Evolutionary conservation across 2,888 invertebrate genomes (phyloP).

Genomic region (Blastobasis lacticolella): DNA sequence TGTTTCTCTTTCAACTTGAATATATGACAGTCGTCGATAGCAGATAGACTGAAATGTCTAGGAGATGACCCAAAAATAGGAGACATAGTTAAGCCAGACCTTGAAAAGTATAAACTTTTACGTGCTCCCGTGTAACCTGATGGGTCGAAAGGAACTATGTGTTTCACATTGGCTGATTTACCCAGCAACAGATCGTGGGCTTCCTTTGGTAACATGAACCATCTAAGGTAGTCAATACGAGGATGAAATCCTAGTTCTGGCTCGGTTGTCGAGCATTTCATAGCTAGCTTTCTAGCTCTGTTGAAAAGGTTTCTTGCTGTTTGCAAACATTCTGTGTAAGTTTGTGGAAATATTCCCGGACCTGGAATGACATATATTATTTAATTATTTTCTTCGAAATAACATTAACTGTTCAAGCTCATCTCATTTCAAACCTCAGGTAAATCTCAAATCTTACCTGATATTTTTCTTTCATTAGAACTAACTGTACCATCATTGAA

Average conservation of each 20-base stretch:
- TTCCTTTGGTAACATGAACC: conserved; percentile 93
- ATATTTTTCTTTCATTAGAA: conserved; percentile 80
- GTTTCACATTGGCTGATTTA: conserved; percentile 83
- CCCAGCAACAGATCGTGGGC: conserved; percentile 84
- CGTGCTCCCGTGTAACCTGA: conserved; percentile 71
- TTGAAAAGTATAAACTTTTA: conserved; percentile 51
- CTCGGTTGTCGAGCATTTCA: conserved; percentile 82
- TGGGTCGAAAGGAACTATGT: conserved; percentile 84
- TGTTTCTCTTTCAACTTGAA: conserved; percentile 61
- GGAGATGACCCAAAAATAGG: conserved; percentile 73
- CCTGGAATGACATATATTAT: conserved; percentile 39
- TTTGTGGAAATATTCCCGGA: conserved; percentile 82
- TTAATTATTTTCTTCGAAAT: not conserved
- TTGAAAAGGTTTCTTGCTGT: conserved; percentile 86
- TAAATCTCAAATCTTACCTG: conserved; percentile 44
- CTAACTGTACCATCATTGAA: conserved; percentile 85
- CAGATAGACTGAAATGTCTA: conserved; percentile 81
- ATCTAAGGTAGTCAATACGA: conserved; percentile 81
- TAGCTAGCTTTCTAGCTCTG: conserved; percentile 83
- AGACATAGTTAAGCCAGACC: conserved; percentile 56
- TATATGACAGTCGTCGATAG: conserved; percentile 74
- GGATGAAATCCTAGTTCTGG: conserved; percentile 82
- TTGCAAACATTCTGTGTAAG: conserved; percentile 83
- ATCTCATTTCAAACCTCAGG: not conserved
- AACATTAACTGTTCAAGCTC: not conserved